Evolutionary conservation across 1,140 invertebrate species (phyloP).

Genomic region (Drosophila rufa): DNA sequence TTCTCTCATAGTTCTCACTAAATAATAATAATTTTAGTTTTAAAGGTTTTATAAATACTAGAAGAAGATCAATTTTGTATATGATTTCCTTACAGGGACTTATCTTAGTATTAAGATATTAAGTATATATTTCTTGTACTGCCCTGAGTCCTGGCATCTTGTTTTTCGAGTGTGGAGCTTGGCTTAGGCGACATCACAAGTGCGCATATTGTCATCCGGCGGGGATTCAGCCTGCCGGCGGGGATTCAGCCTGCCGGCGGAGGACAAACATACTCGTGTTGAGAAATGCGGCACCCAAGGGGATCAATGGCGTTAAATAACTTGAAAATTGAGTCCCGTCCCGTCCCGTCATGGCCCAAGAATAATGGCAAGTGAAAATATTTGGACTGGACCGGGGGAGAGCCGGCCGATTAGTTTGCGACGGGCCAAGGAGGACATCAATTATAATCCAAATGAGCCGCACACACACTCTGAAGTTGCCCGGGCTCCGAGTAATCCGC

Average conservation of each 20-base stretch:
- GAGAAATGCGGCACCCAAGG: constrained; percentile 10
- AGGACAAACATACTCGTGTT: constrained; percentile 15
- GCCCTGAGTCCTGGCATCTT: background rate
- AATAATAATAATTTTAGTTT: background rate
- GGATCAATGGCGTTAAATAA: constrained; percentile 65
- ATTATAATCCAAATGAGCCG: constrained; percentile 81
- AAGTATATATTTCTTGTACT: background rate
- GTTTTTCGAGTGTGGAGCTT: background rate
- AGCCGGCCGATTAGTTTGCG: constrained; percentile 64
- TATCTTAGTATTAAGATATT: too few relatives aligned
- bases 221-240: background rate
- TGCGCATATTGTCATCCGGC: constrained; percentile 18
- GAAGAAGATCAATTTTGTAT: background rate
- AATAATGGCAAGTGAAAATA: constrained; percentile 55
- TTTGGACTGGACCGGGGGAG: constrained; percentile 35
- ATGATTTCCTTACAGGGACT: background rate
- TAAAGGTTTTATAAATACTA: background rate
- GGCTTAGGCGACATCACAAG: background rate
- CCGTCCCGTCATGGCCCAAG: constrained; percentile 5
- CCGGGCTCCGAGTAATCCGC: constrained; percentile 62
- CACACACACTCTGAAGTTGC: constrained; percentile 54
- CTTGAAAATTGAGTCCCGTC: constrained; percentile 68
- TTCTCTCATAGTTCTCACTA: too few relatives aligned
- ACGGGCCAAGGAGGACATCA: constrained; percentile 63
- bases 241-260: background rate